Conservation (phyloP, 2,113 vertebrate species). For the Polyodon spathula region DNA sequence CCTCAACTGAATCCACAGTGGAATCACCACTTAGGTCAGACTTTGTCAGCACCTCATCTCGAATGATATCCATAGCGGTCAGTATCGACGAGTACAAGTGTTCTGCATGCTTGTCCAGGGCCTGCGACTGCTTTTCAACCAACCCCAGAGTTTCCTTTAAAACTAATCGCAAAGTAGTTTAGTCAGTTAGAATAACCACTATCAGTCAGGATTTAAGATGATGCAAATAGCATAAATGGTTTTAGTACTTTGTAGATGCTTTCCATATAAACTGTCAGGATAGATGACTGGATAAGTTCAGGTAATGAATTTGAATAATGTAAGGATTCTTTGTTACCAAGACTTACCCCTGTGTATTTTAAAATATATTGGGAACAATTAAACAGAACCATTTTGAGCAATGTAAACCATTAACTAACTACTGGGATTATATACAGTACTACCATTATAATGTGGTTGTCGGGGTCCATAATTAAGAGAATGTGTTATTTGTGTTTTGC, state of each 20-base stretch:
- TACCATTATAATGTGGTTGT: too few species aligned
- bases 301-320: not conserved
- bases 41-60: too few species aligned
- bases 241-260: too few species aligned
- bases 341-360: too few species aligned
- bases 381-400: not conserved
- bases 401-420: not conserved
- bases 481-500: too few species aligned
- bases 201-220: not conserved
- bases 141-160: slow-evolving; percentile 66
- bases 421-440: too few species aligned
- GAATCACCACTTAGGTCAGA: too few species aligned
- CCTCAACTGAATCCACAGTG: too few species aligned
- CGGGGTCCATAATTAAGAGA: too few species aligned
- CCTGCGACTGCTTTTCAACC: slow-evolving; percentile 63
- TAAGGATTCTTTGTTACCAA: not conserved
- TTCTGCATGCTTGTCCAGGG: slow-evolving; percentile 59
- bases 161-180: slow-evolving; percentile 45
- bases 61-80: slow-evolving; percentile 49
- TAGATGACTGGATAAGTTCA: too few species aligned
- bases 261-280: too few species aligned
- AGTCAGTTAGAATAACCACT: not conserved
- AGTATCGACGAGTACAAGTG: slow-evolving; percentile 64
- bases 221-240: not conserved
- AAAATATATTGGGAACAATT: too few species aligned